Base-by-base conservation (phyloP, 2,888 invertebrate genomes). In the Protonemura montana region DNA sequence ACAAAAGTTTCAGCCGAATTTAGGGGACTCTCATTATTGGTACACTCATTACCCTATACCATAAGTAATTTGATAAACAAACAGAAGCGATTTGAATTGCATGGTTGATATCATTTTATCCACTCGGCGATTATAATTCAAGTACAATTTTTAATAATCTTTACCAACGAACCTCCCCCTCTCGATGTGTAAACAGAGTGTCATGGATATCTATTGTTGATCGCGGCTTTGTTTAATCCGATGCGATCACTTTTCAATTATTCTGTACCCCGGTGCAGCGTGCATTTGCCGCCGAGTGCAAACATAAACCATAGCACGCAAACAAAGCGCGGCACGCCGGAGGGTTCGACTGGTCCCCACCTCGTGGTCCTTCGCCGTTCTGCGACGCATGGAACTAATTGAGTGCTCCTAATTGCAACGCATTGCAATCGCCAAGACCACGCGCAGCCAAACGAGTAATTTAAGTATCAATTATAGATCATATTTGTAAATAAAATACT, bases 181-280 rank as follows among this genome's bases (percentile, higher is more conserved):
- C n/a, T 28, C 5, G 59, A 28, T 84, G 84, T 59, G 84, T 76
- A 84, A 84, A 84, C 84, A 84, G n/a, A 13, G 76, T 13, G 28
- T 76, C 29, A 84, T 59, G 42, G 84, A 84, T 76, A 84, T 76
- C n/a, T 76, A 76, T 59, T 59, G 59, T 59, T 59, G 21, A 21
- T 21, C 13, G 59, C 59, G 28, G 76, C 77, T 85, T 76, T 83
- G 83, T 25, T n/a, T 81, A 84, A 83, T 87, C 82, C 87, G 76
- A 85, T 87, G 85, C 86, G 86, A 85, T 86, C 87, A 76, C 80
- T 85, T 87, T 87, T 87, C 85, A 87, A 87, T 85, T 87, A 87
- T 87, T 80, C 85, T 27, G 85, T 80, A 30, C n/a, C n/a, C n/a
- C 30, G 13, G 77, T 84, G 84, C 84, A 59, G 13, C 28, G 13